phyloP scores from a whole-genome alignment of 2,888 invertebrate genomes.

The Nephrotoma appendiculata region DNA sequence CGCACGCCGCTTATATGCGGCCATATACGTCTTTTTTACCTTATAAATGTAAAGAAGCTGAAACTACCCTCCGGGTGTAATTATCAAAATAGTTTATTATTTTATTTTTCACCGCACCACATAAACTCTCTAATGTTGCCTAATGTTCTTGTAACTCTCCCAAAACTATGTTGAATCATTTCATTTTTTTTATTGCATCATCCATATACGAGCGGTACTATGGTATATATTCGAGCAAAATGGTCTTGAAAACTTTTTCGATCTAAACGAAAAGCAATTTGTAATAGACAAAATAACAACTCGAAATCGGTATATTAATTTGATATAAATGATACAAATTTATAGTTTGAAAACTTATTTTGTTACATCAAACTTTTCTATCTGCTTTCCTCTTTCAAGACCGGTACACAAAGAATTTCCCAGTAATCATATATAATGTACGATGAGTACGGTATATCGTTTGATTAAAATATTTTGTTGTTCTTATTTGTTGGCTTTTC shows the following conservation, averaged over 20 bases:
- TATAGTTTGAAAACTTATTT: not conserved
- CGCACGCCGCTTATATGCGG: no score
- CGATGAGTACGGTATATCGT: not conserved
- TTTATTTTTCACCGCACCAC: no score
- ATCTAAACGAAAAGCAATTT: not conserved
- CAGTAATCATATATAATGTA: not conserved
- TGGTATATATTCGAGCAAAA: not conserved
- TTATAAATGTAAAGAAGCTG: no score
- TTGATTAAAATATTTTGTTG: not conserved
- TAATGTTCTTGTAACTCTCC: no score
- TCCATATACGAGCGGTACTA: no score
- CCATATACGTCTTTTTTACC: no score
- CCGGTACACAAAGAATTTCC: not conserved
- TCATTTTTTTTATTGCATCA: no score
- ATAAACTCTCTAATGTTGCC: no score
- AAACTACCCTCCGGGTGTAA: no score
- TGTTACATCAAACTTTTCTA: not conserved
- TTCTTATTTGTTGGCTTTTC: not conserved
- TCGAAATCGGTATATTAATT: not conserved
- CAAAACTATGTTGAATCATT: no score
- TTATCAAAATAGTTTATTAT: no score
- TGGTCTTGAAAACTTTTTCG: not conserved
- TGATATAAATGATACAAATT: not conserved
- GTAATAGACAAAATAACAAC: not conserved
- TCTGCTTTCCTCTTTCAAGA: not conserved